These are phyloP conservation scores for Abrostola tripartita DNA, from an alignment of 2,888 invertebrate genomes.

Conservation along the genomic window DNA sequence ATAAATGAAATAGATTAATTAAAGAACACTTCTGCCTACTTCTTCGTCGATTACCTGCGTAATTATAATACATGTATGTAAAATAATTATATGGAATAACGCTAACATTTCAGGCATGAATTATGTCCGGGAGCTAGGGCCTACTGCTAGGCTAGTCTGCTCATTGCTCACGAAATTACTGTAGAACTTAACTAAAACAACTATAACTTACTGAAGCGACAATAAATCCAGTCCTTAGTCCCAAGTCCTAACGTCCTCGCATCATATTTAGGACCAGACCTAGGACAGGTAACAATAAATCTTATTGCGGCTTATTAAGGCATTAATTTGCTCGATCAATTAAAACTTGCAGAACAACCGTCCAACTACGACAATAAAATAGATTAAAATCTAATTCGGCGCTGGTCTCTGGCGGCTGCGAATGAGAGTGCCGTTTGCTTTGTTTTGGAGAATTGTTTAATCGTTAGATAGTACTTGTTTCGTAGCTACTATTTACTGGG, in stretches of 20 bases:
- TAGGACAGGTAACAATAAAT: conserved; percentile 40
- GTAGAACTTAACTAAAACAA: background rate
- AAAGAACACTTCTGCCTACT: too few species aligned
- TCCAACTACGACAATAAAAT: conserved; percentile 55
- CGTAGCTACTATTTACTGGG: background rate
- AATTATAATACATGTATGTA: too few species aligned
- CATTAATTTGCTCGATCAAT: conserved; percentile 57
- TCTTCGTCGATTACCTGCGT: too few species aligned
- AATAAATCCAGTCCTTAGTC: conserved; percentile 30
- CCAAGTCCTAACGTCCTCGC: conserved; percentile 21
- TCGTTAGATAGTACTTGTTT: background rate
- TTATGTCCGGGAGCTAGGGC: too few species aligned
- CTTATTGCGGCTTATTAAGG: conserved; percentile 42
- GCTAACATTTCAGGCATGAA: too few species aligned
- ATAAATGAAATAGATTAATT: too few species aligned
- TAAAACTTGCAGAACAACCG: conserved; percentile 55
- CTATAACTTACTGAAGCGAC: conserved; percentile 10
- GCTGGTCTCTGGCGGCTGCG: conserved; percentile 20
- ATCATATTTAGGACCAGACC: conserved; percentile 24
- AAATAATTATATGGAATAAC: too few species aligned
- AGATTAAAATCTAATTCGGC: conserved; percentile 62
- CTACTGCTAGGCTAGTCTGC: too few species aligned
- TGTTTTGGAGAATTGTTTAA: conserved; percentile 9
- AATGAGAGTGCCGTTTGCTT: conserved; percentile 11
- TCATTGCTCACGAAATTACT: background rate